These are phyloP conservation scores for Physocephala rufipes DNA, from an alignment of 2,888 invertebrate species.

Conservation along the genomic window DNA sequence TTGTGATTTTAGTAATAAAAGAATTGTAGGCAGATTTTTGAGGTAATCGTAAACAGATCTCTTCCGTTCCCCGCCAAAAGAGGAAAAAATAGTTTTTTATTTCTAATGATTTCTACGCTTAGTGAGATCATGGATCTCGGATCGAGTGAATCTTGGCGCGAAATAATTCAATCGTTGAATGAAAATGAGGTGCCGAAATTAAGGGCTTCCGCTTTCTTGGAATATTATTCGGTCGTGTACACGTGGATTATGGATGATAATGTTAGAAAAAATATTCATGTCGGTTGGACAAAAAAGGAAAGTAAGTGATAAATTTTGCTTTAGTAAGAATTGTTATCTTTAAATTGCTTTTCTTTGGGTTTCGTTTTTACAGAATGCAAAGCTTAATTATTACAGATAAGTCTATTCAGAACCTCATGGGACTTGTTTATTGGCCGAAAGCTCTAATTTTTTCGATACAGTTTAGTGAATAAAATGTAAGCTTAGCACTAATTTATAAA, in stretches of 20 bases:
- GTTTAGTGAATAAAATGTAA: too few species aligned
- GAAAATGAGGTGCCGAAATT: constrained; percentile 77
- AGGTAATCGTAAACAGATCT: constrained; percentile 43
- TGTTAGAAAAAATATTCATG: constrained; percentile 56
- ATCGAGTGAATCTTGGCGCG: constrained; percentile 70
- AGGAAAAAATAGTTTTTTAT: neutral
- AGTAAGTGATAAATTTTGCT: constrained; percentile 42
- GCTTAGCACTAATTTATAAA: too few species aligned
- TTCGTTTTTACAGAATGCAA: constrained; percentile 34
- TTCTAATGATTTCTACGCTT: constrained; percentile 37
- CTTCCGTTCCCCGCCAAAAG: neutral
- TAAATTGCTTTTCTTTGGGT: neutral
- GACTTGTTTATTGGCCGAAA: too few species aligned
- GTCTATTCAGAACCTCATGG: constrained; percentile 13
- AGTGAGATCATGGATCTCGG: constrained; percentile 68
- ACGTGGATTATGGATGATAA: constrained; percentile 71
- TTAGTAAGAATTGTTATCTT: neutral
- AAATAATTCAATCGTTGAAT: constrained; percentile 71
- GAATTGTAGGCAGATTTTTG: constrained; percentile 70
- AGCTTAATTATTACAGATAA: neutral
- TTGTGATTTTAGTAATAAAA: constrained; percentile 75
- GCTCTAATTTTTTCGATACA: too few species aligned
- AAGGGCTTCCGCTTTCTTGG: constrained; percentile 70
- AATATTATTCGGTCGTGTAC: constrained; percentile 72
- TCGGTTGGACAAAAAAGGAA: constrained; percentile 48